Base-by-base conservation (phyloP, 2,888 invertebrate genomes). In the Vesta saturnalis region DNA sequence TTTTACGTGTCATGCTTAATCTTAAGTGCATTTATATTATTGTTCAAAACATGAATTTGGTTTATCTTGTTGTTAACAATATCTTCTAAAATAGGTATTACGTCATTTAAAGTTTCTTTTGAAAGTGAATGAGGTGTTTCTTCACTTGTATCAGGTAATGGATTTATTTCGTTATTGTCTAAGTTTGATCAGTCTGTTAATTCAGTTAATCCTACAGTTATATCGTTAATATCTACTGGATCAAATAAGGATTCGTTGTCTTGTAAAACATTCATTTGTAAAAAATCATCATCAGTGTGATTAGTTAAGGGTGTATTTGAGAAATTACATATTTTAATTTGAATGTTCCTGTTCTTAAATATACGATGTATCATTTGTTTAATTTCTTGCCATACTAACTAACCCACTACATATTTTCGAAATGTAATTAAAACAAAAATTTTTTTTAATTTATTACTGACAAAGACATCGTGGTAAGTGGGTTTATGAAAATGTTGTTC, bases 181-280 rank as follows among this genome's bases (percentile, higher is more conserved):
- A 43, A 10, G 14, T 10, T 43, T 43, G 43, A 2, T 43, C 10
- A 12, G 3, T 43, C 43, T 30, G 30, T 30, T 30, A 10, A 12
- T 43, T 43, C 43, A 43, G 2, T 43, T 43, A 43, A n/a, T n/a
- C n/a, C n/a, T n/a, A n/a, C n/a, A n/a, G n/a, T 6, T n/a, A n/a
- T 43, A 6, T 43, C 12, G 43, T 30, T 10, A 30, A 43, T 43
- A 10, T 43, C 43, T 10, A 2, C 14, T 5, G 12, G n/a, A 43
- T 43, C 14, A 43, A 43, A 43, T 14, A 43, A 43, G 43, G 43
- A 43, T 43, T 43, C 43, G 12, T 2, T 43, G 12, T 43, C 43
- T 43, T 43, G n/a, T 43, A 43, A 43, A 43, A 14, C 43, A 43
- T 43, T 43, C 14, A 43, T 43, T 43, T 43, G 43, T 43, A 43